phyloP scores from a whole-genome alignment of 1,140 invertebrate genomes.

The Limonius californicus region DNA sequence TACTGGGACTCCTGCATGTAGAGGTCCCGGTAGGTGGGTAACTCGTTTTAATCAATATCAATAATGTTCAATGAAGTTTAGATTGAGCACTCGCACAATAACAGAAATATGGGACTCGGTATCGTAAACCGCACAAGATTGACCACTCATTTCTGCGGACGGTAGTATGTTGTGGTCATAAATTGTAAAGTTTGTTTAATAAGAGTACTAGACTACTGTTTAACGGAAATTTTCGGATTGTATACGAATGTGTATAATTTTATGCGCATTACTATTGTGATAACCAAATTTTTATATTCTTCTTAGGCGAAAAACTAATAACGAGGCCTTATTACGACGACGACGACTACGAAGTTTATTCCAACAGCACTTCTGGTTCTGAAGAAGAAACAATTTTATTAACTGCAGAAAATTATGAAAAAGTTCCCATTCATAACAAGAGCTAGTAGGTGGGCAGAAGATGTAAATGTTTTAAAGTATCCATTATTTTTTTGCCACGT shows the following conservation, averaged over 20 bases:
- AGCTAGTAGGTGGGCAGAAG: too few species aligned
- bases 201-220: too few species aligned
- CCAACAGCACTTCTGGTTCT: slow-evolving; percentile 22
- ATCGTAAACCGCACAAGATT: too few species aligned
- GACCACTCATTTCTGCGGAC: too few species aligned
- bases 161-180: too few species aligned
- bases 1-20: background rate
- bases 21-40: too few species aligned
- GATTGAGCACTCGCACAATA: background rate
- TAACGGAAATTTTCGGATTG: too few species aligned
- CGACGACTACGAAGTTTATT: slow-evolving; percentile 29
- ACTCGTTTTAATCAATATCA: background rate
- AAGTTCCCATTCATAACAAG: background rate
- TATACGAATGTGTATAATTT: slow-evolving; percentile 17
- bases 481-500: background rate
- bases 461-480: background rate
- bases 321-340: slow-evolving; percentile 43
- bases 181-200: too few species aligned
- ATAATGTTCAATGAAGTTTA: background rate
- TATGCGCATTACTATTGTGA: slow-evolving; percentile 8
- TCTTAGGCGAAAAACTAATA: slow-evolving; percentile 34
- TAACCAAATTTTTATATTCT: background rate
- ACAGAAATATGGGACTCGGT: slow-evolving; percentile 11
- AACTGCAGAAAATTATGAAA: slow-evolving; percentile 17
- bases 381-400: slow-evolving; percentile 36